Evolutionary conservation across 2,113 vertebrate genomes (phyloP).

Genomic region (Menura novaehollandiae): DNA sequence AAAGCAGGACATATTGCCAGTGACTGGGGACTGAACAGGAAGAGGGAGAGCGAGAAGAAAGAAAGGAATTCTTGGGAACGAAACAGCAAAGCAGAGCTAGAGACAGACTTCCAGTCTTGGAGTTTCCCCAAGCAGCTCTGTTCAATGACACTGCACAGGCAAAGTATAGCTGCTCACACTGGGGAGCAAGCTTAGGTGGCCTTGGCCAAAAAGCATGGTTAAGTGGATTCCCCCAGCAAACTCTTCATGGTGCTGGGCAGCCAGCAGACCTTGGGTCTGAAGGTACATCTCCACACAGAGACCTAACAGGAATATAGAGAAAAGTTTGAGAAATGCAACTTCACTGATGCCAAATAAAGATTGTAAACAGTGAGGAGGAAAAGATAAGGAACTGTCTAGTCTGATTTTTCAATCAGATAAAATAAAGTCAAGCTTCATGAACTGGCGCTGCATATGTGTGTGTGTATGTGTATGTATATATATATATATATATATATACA

Average conservation of each 20-base stretch:
- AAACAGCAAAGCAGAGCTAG: neutral
- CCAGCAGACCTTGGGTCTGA: neutral
- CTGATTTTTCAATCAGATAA: neutral
- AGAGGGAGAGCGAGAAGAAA: neutral
- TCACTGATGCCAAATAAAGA: neutral
- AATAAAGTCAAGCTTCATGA: neutral
- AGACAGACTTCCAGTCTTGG: neutral
- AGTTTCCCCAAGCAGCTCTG: neutral
- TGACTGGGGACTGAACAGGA: neutral
- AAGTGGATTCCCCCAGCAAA: neutral
- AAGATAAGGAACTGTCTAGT: neutral
- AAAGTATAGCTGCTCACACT: neutral
- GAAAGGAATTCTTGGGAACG: neutral
- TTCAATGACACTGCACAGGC: neutral
- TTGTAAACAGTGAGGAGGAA: neutral
- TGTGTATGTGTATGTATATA: neutral
- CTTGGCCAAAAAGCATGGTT: fast-evolving
- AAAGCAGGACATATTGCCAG: neutral
- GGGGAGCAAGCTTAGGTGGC: neutral
- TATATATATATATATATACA: fast-evolving
- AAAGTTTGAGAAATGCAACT: neutral
- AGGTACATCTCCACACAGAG: neutral
- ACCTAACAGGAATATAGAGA: neutral
- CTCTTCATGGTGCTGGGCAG: neutral
- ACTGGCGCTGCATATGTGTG: neutral